phyloP scores from a whole-genome alignment of 2,797 vertebrate genomes.

The Nyctalus aviator region DNA sequence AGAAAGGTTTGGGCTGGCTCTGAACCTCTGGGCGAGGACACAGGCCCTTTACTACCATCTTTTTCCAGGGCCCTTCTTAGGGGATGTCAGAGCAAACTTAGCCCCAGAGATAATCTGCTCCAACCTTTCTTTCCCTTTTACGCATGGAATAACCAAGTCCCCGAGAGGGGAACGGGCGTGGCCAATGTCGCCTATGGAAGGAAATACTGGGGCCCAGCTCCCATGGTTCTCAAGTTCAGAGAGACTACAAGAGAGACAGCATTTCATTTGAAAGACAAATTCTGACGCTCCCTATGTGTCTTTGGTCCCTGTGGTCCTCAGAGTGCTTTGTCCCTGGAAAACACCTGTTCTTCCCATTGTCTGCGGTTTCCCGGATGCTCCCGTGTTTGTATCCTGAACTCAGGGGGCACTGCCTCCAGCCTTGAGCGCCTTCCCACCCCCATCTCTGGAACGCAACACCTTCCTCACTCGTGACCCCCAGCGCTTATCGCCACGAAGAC shows the following conservation, averaged over 20 bases:
- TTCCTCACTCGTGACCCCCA: neutral
- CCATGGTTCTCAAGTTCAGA: neutral
- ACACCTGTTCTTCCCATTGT: neutral
- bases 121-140: neutral
- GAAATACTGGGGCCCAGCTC: neutral
- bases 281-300: accelerated
- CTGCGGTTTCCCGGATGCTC: neutral
- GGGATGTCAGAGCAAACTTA: neutral
- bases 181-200: neutral
- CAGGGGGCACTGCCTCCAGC: neutral
- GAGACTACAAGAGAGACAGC: too few relatives aligned
- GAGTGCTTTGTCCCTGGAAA: neutral
- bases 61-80: neutral
- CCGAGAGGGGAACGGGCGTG: neutral
- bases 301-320: neutral
- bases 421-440: neutral
- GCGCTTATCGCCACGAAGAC: neutral
- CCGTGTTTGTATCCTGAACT: neutral
- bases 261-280: neutral
- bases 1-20: neutral
- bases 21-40: neutral
- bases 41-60: neutral
- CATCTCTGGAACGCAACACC: neutral
- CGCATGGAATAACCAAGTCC: neutral
- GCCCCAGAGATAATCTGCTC: neutral